A percentile compares a stretch with the other conserved stretches of the same genome.
These are phyloP conservation scores for Acromyrmex echinatior DNA, from an alignment of 1,140 invertebrate species.

Conservation along the genomic window DNA sequence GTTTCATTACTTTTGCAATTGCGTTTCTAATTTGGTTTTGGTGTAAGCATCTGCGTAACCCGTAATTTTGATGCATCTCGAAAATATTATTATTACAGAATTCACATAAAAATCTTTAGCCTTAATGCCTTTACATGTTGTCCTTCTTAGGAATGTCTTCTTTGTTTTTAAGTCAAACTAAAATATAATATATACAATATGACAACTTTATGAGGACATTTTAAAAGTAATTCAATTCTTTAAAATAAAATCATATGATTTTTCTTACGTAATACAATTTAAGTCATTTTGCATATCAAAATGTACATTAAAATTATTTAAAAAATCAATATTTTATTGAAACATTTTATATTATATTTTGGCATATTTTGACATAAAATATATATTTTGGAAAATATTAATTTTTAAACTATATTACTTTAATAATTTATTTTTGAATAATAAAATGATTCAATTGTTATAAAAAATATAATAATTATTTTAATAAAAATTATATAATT, in stretches of 20 bases:
- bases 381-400: neutral
- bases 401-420: neutral
- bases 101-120: slow-evolving; percentile 92
- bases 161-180: slow-evolving; percentile 93
- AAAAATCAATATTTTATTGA: neutral
- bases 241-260: neutral
- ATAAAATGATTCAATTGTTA: neutral
- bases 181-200: slow-evolving; percentile 67
- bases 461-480: neutral
- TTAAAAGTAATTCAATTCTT: neutral
- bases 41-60: slow-evolving; percentile 92
- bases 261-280: neutral
- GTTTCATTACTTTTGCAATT: slow-evolving; percentile 88
- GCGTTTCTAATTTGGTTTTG: slow-evolving; percentile 87
- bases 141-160: slow-evolving; percentile 92
- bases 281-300: neutral
- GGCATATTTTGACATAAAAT: neutral
- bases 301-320: neutral
- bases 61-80: slow-evolving; percentile 91
- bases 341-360: neutral
- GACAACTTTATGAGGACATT: neutral
- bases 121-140: slow-evolving; percentile 90
- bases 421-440: neutral
- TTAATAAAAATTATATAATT: neutral
- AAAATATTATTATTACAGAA: slow-evolving; percentile 92